phyloP scores from a whole-genome alignment of 2,888 invertebrate species.

The Pristionchus entomophagus region DNA sequence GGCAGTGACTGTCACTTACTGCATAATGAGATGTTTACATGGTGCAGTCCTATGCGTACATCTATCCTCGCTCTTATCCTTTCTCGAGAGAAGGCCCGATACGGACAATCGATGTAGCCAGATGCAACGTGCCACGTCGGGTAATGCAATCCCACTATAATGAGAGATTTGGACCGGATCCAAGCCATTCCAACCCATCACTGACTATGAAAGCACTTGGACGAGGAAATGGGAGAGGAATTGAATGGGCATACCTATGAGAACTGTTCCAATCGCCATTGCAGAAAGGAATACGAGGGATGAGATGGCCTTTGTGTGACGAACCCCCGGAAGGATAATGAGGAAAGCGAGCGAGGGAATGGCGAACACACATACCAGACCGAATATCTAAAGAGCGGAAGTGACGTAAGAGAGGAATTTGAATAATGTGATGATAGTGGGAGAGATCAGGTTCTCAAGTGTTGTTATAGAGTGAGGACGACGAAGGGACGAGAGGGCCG shows the following conservation, averaged over 20 bases:
- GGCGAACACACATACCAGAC: conserved; percentile 48
- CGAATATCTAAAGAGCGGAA: conserved; percentile 48
- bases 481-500: conserved; percentile 89
- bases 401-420: conserved; percentile 29
- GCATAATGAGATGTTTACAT: conserved; percentile 37
- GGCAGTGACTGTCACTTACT: background rate
- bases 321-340: conserved; percentile 90
- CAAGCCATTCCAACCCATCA: background rate
- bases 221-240: conserved; percentile 49
- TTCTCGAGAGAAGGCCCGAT: conserved; percentile 43
- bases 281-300: conserved; percentile 79
- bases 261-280: conserved; percentile 92
- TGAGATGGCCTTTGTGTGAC: conserved; percentile 76
- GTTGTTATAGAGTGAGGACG: conserved; percentile 83
- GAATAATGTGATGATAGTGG: background rate
- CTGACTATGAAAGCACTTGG: conserved; percentile 32
- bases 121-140: conserved; percentile 48
- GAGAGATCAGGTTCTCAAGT: conserved; percentile 42
- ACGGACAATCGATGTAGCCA: conserved; percentile 27
- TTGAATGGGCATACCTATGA: conserved; percentile 83
- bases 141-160: conserved; percentile 46
- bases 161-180: conserved; percentile 31
- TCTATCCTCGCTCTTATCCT: conserved; percentile 22
- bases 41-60: conserved; percentile 45
- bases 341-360: conserved; percentile 85